Conservation (phyloP, 1,140 invertebrate genomes). For the Gonatopus flavifemur region DNA sequence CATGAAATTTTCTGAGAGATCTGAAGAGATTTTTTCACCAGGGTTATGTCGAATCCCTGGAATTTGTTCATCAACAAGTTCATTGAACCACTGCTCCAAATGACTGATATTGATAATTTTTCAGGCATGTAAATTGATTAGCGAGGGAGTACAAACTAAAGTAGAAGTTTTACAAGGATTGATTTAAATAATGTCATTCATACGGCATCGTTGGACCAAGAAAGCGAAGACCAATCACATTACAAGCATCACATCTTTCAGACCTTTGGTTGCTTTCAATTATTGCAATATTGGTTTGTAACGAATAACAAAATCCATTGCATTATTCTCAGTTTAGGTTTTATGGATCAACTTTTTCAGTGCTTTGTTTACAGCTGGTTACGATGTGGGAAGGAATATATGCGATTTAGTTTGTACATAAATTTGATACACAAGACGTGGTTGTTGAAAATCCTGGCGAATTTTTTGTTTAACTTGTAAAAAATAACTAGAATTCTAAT, state of each 20-base stretch:
- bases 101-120: conserved; percentile 30
- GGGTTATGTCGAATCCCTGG: no score
- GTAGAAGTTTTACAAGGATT: conserved; percentile 79
- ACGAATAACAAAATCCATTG: conserved; percentile 3
- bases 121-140: conserved; percentile 68
- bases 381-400: conserved; percentile 84
- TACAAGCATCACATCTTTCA: conserved; percentile 89
- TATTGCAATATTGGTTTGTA: conserved; percentile 86
- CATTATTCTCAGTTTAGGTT: no score
- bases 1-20: no score
- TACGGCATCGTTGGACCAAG: conserved; percentile 65
- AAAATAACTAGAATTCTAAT: conserved; percentile 21
- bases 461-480: conserved; percentile 44
- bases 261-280: conserved; percentile 90
- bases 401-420: conserved; percentile 74
- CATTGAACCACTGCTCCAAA: neutral
- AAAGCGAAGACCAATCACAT: conserved; percentile 66
- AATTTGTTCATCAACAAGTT: conserved; percentile 5
- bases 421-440: conserved; percentile 77
- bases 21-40: no score
- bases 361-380: conserved; percentile 79
- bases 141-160: conserved; percentile 81
- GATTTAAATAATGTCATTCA: conserved; percentile 71
- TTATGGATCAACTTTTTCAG: neutral
- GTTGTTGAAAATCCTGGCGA: conserved; percentile 80